Evolutionary conservation across 2,113 vertebrate species (phyloP), one percentile per base, ranked within the genome.

Genomic region (Neoarius graeffei): DNA sequence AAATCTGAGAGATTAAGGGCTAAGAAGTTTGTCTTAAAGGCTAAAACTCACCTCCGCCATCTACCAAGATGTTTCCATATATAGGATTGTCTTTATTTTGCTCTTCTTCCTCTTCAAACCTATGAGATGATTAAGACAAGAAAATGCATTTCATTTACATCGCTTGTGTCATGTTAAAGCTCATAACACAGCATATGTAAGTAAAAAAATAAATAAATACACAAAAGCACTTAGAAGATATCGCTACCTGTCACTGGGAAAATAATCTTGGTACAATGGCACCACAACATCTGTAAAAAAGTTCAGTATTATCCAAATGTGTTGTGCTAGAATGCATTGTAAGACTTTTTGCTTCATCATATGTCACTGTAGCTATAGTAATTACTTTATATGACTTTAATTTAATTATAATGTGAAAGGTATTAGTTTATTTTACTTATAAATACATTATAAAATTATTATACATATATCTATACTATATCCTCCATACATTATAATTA

Each of bases 51-150:
- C 94, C 92, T 88, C 89, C 85, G 87, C 77, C 88, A 0, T 94
- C 91, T 88, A 91, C 71, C 87, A 54, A 86, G 85, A 96, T 95
- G 90, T 95, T 96, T 42, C 95, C 95, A 81, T 95, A 96, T 85
- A 95, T 95, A 73, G 95, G 94, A 93, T 95, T 95, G 67, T 95
- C 94, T 56, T 92, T 90, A 54, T 69, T 77, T 76, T 85, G 84
- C 67, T 85, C 60, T 1, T 84, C 90, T n/a, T 92, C 91, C 8
- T 90, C 86, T 57, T 93, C 89, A 60, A 92, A 88, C 1, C 77
- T 64, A 60, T 67, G 20, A 11, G 66, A 89, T 3, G 59, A 35
- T 84, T 17, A 5, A 11, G n/a, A 66, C 6, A 27, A 35, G 59
- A 11, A 59, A 56, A 13, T 60, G 3, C 27, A 59, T 71, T 64